phyloP scores from a whole-genome alignment of 2,888 invertebrate species.

The Eugnorisma glareosa region DNA sequence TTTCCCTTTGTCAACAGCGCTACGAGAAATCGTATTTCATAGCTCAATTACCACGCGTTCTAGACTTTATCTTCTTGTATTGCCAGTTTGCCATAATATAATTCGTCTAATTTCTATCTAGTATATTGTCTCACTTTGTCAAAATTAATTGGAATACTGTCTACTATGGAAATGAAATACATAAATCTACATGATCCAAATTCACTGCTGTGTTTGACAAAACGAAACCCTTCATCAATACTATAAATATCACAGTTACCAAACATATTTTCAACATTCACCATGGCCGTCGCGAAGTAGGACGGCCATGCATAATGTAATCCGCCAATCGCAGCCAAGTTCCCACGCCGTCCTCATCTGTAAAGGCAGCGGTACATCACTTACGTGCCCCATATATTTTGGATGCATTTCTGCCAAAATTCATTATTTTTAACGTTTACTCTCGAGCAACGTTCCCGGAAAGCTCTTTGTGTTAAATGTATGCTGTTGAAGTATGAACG shows the following conservation, averaged over 20 bases:
- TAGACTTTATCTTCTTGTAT: not conserved
- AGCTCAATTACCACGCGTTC: not conserved
- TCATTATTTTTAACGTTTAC: constrained; percentile 66
- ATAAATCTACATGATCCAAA: not conserved
- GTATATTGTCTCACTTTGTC: not conserved
- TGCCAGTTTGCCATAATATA: not conserved
- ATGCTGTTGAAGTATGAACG: constrained; percentile 57
- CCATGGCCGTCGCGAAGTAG: constrained; percentile 36
- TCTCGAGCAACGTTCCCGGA: constrained; percentile 35
- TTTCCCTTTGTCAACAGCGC: constrained; percentile 10
- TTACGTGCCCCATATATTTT: constrained; percentile 63
- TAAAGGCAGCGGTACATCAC: constrained; percentile 57
- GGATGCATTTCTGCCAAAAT: constrained; percentile 66
- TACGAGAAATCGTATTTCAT: constrained; percentile 7
- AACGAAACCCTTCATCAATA: not conserved
- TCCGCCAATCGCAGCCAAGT: constrained; percentile 55
- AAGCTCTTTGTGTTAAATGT: constrained; percentile 59
- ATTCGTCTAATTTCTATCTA: not conserved
- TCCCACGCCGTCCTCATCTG: constrained; percentile 43
- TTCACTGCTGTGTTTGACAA: not conserved
- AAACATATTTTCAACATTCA: constrained; percentile 16
- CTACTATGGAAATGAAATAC: not conserved
- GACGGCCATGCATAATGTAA: constrained; percentile 58
- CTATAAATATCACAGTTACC: not conserved
- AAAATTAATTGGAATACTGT: not conserved